A percentile compares a stretch with the other conserved stretches of the same genome.
Conservation (phyloP, 2,797 vertebrate genomes). For the Typhlichthys subterraneus region DNA sequence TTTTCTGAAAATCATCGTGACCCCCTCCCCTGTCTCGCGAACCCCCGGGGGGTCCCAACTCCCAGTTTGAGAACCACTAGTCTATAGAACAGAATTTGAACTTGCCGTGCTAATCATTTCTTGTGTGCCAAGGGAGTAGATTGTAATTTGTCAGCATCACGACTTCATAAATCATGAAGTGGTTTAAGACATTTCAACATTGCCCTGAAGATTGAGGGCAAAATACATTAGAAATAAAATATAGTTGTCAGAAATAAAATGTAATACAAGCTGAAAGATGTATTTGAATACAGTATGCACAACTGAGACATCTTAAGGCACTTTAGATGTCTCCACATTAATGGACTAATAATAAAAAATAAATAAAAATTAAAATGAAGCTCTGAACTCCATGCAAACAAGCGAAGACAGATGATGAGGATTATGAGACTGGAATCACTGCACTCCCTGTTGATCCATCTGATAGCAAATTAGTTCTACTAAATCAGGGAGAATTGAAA, state of each 20-base stretch:
- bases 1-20: no score
- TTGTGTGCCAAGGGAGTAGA: conserved; percentile 8
- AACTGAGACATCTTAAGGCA: conserved; percentile 15
- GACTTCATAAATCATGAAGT: conserved; percentile 28
- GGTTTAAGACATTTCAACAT: conserved; percentile 7
- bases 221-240: not conserved
- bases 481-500: conserved; percentile 43
- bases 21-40: no score
- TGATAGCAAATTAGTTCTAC: conserved; percentile 53
- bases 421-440: conserved; percentile 60
- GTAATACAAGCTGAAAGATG: not conserved
- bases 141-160: conserved; percentile 24
- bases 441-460: conserved; percentile 63
- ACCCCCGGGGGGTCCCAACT: no score
- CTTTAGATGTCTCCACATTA: conserved; percentile 44
- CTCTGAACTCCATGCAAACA: conserved; percentile 49
- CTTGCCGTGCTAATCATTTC: conserved; percentile 5
- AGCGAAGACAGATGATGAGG: conserved; percentile 28
- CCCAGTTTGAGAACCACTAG: not conserved
- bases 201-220: not conserved
- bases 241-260: not conserved
- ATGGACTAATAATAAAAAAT: conserved; percentile 45
- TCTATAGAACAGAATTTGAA: conserved; percentile 17
- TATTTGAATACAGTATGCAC: not conserved
- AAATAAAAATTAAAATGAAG: conserved; percentile 58